phyloP scores from a whole-genome alignment of 2,888 invertebrate species.

The Congeria kusceri region DNA sequence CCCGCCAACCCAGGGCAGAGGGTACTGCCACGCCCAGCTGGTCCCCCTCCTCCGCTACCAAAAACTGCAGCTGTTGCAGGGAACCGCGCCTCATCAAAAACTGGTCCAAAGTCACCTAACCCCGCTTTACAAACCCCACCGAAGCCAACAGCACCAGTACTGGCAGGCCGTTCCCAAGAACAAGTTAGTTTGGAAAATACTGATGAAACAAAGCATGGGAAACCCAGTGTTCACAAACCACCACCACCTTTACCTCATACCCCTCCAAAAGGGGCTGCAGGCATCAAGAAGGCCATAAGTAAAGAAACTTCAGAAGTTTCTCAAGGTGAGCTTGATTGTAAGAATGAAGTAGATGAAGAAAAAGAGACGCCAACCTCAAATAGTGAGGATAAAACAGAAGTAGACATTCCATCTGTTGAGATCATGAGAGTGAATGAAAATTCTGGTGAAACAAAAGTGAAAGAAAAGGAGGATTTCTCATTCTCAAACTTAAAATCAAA shows the following conservation, averaged over 20 bases:
- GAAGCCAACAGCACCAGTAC: slow-evolving; percentile 21
- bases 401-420: slow-evolving; percentile 1
- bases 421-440: neutral
- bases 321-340: neutral
- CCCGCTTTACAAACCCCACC: slow-evolving; percentile 54
- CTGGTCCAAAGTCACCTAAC: slow-evolving; percentile 61
- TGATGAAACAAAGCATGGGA: no score
- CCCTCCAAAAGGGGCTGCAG: slow-evolving; percentile 47
- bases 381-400: slow-evolving; percentile 5
- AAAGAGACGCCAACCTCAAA: neutral
- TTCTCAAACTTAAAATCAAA: slow-evolving; percentile 42
- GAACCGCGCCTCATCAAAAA: slow-evolving; percentile 10
- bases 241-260: slow-evolving; percentile 63
- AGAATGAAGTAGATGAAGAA: neutral
- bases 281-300: slow-evolving; percentile 5
- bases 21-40: slow-evolving; percentile 30
- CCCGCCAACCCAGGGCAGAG: slow-evolving; percentile 13
- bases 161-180: neutral
- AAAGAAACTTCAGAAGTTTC: neutral
- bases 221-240: slow-evolving; percentile 24
- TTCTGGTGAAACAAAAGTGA: neutral
- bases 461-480: slow-evolving; percentile 23
- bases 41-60: slow-evolving; percentile 52
- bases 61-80: slow-evolving; percentile 29
- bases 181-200: neutral